Percentiles rank a stretch among this genome's conserved stretches.
These are phyloP conservation scores for Autographa gamma DNA, from an alignment of 2,888 invertebrate genomes.

Conservation along the genomic window DNA sequence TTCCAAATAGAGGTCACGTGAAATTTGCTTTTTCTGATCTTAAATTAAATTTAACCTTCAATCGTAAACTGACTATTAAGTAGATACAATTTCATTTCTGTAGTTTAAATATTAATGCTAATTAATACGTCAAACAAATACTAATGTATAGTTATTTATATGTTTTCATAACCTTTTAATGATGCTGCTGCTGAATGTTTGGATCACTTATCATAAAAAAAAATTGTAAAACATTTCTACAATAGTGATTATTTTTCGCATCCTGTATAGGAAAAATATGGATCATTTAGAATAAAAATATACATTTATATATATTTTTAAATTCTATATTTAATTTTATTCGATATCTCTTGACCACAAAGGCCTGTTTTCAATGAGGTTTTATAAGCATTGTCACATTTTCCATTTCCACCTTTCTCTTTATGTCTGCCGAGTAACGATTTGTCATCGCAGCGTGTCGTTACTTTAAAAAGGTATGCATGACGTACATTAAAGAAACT, in stretches of 20 bases:
- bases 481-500: neutral
- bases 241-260: too few species aligned
- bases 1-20: neutral
- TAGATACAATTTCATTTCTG: conserved; percentile 27
- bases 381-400: neutral
- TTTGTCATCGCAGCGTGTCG: conserved; percentile 24
- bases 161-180: conserved; percentile 19
- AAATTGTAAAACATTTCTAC: too few species aligned
- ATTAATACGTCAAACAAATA: conserved; percentile 31
- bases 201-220: neutral
- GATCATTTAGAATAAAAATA: too few species aligned
- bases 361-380: conserved; percentile 8
- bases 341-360: neutral
- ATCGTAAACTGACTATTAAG: conserved; percentile 15
- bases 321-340: too few species aligned
- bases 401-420: conserved; percentile 8
- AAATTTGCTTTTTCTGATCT: conserved; percentile 5
- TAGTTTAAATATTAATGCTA: conserved; percentile 31
- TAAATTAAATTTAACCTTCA: conserved; percentile 42
- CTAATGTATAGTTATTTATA: neutral
- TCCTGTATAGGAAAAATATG: too few species aligned
- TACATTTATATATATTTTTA: too few species aligned
- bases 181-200: conserved; percentile 5
- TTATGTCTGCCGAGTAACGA: conserved; percentile 15
- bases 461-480: conserved; percentile 10